A percentile compares a stretch with the other conserved stretches of the same genome.
Conservation (phyloP, 1,140 invertebrate species). For the Scaptomyza graminum region DNA sequence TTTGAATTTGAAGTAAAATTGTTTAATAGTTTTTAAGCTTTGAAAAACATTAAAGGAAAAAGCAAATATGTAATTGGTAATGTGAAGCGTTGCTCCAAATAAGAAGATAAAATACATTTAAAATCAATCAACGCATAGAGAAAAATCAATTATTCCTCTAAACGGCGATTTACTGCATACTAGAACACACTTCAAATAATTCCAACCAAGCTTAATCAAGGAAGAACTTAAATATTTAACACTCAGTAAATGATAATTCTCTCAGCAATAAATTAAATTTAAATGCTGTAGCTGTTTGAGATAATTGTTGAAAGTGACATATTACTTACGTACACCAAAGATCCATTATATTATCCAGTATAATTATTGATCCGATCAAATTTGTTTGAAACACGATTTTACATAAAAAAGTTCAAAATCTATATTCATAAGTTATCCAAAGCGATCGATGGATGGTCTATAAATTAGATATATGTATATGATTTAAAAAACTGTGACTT, state of each 20-base stretch:
- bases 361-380: slow-evolving; percentile 55
- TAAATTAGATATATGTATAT: slow-evolving; percentile 40
- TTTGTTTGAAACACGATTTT: slow-evolving; percentile 71
- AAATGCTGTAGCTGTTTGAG: slow-evolving; percentile 48
- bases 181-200: too few relatives aligned
- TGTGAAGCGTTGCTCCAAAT: too few relatives aligned
- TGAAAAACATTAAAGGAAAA: slow-evolving; percentile 16
- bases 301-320: slow-evolving; percentile 6
- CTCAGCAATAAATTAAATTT: slow-evolving; percentile 33
- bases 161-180: too few relatives aligned
- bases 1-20: slow-evolving; percentile 3
- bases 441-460: slow-evolving; percentile 33
- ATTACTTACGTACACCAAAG: slow-evolving; percentile 33
- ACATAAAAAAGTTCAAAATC: slow-evolving; percentile 56
- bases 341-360: slow-evolving; percentile 47
- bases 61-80: background rate
- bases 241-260: slow-evolving; percentile 2
- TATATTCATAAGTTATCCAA: slow-evolving; percentile 60
- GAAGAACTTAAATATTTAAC: background rate
- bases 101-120: too few relatives aligned
- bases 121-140: too few relatives aligned
- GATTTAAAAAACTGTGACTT: slow-evolving; percentile 13
- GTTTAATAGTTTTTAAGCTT: background rate
- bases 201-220: background rate
- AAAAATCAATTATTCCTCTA: too few relatives aligned